These are phyloP conservation scores for Eriosoma lanigerum DNA, from an alignment of 1,140 invertebrate genomes.

Conservation along the genomic window DNA sequence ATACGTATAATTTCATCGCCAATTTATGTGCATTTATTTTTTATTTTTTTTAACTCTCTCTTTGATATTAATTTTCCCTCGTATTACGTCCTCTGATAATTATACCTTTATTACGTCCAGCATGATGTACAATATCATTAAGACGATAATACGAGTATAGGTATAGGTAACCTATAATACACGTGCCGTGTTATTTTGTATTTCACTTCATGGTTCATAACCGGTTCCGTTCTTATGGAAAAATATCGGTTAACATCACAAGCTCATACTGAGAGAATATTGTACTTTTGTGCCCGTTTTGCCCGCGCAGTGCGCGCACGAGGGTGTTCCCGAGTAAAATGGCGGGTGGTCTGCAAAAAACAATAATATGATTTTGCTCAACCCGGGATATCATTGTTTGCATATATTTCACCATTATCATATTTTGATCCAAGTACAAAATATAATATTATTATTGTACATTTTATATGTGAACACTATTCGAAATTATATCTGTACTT, in stretches of 20 bases:
- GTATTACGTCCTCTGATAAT: background rate
- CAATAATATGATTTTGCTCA: background rate
- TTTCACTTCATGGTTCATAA: constrained; percentile 1
- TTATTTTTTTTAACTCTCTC: constrained; percentile 4
- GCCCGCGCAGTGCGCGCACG: background rate
- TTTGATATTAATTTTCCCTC: constrained; percentile 13
- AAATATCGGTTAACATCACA: constrained; percentile 1
- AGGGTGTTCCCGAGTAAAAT: constrained; percentile 4
- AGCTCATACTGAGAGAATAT: constrained; percentile 9
- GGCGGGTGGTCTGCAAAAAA: constrained; percentile 10
- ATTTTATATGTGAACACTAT: background rate
- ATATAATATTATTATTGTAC: background rate
- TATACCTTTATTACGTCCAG: constrained; percentile 36
- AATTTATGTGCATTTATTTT: constrained; percentile 14
- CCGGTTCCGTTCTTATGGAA: constrained; percentile 29
- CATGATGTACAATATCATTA: constrained; percentile 45
- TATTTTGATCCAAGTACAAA: constrained; percentile 7
- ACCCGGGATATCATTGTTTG: constrained; percentile 24
- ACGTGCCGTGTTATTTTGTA: constrained; percentile 3
- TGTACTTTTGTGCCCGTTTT: constrained; percentile 26
- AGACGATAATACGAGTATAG: constrained; percentile 12
- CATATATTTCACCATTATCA: background rate
- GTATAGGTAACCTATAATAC: background rate
- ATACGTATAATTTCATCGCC: constrained; percentile 30
- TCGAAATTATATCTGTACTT: background rate